phyloP scores from a whole-genome alignment of 2,888 invertebrate species.

The Acleris laterana region DNA sequence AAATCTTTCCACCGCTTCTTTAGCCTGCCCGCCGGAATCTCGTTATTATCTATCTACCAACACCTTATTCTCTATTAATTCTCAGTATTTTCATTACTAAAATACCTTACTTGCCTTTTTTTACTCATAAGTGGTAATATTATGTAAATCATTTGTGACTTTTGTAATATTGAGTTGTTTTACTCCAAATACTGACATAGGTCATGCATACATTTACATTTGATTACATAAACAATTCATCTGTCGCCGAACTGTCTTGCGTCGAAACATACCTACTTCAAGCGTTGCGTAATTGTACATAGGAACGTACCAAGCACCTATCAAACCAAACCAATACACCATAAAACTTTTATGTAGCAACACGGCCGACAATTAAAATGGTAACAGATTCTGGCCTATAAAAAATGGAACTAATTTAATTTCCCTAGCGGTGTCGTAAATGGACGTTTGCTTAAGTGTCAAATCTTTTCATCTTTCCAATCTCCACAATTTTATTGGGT shows the following conservation, averaged over 20 bases:
- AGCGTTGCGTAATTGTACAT: background rate
- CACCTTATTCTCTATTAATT: too few relatives aligned
- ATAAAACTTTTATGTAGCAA: constrained; percentile 1
- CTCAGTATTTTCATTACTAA: background rate
- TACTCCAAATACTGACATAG: constrained; percentile 2
- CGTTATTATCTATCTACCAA: too few relatives aligned
- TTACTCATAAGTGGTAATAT: background rate
- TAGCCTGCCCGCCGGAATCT: too few relatives aligned
- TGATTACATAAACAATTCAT: background rate
- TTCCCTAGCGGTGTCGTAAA: constrained; percentile 14
- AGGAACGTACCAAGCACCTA: background rate
- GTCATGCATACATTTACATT: constrained; percentile 1
- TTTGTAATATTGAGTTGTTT: background rate
- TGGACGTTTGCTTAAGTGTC: constrained; percentile 11
- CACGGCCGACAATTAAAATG: constrained; percentile 17
- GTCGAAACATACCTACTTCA: background rate
- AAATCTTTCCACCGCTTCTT: too few relatives aligned
- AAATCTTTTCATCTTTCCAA: constrained; percentile 15
- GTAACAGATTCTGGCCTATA: constrained; percentile 16
- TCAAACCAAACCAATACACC: background rate
- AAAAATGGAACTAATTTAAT: constrained; percentile 3
- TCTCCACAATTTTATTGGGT: background rate
- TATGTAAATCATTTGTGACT: background rate
- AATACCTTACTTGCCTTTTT: background rate
- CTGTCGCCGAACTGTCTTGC: too few relatives aligned